Base-by-base conservation (phyloP, 2,113 vertebrate genomes). In the Piaya cayana region DNA sequence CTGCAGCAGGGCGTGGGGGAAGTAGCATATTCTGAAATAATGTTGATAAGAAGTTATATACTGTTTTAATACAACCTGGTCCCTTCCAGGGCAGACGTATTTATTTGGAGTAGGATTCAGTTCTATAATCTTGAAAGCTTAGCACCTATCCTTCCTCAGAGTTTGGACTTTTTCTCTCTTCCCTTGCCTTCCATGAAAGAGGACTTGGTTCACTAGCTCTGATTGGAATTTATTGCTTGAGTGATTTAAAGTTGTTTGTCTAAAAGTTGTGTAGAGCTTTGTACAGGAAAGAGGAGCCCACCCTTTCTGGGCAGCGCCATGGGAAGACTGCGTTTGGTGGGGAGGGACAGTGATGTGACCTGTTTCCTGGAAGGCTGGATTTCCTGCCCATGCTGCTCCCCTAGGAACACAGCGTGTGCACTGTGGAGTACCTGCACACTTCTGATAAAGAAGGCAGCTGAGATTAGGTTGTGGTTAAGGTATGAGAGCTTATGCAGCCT, bases 301-400 rank as follows among this genome's bases (percentile, higher is more conserved):
- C 34, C 76, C 60, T 67, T 70, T 92, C 76, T 92, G 80, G 60
- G 34, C 71, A 90, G 68, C 60, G 26, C 45, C 6, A 12, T 8
- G 58, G 64, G 78, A 90, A 83, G 59, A 60, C 56, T 79, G 37
- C 20, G 1, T 52, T 34, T 39, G 12, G 4, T 68, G 56, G 64
- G 76, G 55, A 94, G 69, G 72, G 82, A 69, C 37, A 3, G 1
- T 1, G 14, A 50, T 63, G 64, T 59, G 56, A 58, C 71, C 13
- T 1, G 47, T 59, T 93, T 96, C 86, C 94, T 92, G 95, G 56
- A 94, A 84, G 78, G 65, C 81, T 91, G 69, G 15, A 68, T 86
- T 95, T 93, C 86, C 88, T 86, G 60, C 34, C 26, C 69, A 17
- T 0, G 1, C 32, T 59, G 50, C 60, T 94, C 60, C 26, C 69